phyloP scores from a whole-genome alignment of 2,797 vertebrate genomes.

The Ceryle rudis region DNA sequence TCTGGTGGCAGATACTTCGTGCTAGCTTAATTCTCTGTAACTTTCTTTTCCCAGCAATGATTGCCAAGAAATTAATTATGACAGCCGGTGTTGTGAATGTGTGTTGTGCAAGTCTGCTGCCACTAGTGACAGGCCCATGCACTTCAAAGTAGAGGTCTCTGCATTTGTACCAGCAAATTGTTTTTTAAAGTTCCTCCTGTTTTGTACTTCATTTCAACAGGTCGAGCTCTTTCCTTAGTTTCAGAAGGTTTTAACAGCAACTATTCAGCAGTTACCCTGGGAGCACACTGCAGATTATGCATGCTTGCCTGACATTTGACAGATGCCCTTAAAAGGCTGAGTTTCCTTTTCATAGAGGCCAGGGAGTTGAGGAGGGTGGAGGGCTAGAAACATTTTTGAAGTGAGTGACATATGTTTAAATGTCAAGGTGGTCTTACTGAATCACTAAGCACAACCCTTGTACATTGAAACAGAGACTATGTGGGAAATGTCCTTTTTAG shows the following conservation, averaged over 20 bases:
- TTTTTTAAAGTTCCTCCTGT: slow-evolving; percentile 24
- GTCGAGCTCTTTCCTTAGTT: slow-evolving; percentile 1
- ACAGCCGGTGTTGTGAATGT: neutral
- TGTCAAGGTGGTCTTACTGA: slow-evolving; percentile 54
- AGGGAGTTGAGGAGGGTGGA: slow-evolving; percentile 27
- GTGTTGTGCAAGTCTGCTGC: neutral
- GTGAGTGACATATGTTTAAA: slow-evolving; percentile 47
- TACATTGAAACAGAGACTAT: neutral
- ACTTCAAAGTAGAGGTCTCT: neutral
- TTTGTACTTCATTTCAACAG: slow-evolving; percentile 20
- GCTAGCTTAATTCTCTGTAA: slow-evolving; percentile 4
- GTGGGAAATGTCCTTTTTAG: slow-evolving; percentile 4
- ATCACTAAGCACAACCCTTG: slow-evolving; percentile 30
- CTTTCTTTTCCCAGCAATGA: slow-evolving; percentile 20
- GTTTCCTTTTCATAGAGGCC: slow-evolving; percentile 36
- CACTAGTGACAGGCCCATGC: neutral
- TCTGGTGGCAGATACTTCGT: neutral
- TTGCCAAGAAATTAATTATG: slow-evolving; percentile 58
- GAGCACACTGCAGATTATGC: slow-evolving; percentile 55
- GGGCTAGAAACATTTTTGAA: slow-evolving; percentile 55
- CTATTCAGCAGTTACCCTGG: slow-evolving; percentile 45
- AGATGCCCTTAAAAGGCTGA: slow-evolving; percentile 46
- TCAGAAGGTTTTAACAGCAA: slow-evolving; percentile 18
- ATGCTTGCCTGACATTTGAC: slow-evolving; percentile 66
- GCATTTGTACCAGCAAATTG: neutral